A percentile compares a stretch with the other conserved stretches of the same genome.
Evolutionary conservation across 2,113 vertebrate species (phyloP).

Genomic region (Sapajus apella): DNA sequence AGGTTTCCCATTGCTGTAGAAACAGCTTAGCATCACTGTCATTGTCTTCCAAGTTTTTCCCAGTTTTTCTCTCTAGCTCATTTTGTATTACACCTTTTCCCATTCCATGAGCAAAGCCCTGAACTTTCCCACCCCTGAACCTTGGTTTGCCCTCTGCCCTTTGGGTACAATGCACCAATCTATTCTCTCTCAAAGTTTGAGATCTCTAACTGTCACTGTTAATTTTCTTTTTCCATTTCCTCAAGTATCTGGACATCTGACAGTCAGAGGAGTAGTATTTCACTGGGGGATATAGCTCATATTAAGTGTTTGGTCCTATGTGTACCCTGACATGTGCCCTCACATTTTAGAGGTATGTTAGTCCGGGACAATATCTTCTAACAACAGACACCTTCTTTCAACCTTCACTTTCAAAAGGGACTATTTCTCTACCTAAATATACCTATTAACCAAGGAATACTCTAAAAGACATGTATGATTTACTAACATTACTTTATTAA

Average conservation of each 20-base stretch:
- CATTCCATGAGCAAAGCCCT: neutral
- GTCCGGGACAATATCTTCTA: neutral
- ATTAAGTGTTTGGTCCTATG: neutral
- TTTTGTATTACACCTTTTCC: neutral
- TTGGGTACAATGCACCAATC: neutral
- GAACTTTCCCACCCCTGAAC: neutral
- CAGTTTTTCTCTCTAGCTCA: neutral
- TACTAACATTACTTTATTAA: constrained; percentile 11
- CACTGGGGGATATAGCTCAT: neutral
- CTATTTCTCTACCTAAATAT: neutral
- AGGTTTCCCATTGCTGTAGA: neutral
- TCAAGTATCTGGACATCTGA: neutral
- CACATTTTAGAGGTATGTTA: neutral
- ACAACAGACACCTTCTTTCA: neutral
- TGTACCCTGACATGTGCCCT: too few species aligned
- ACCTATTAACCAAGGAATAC: neutral
- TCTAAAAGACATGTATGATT: neutral
- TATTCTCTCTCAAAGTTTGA: neutral
- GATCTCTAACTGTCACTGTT: neutral
- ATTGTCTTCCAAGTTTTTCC: neutral
- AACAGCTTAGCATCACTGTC: neutral
- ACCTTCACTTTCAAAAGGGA: neutral
- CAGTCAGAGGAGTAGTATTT: neutral
- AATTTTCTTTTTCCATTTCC: neutral
- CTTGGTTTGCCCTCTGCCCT: neutral